These are phyloP conservation scores for Trissoscelio sp. DNA, from an alignment of 2,888 invertebrate species.

Conservation along the genomic window DNA sequence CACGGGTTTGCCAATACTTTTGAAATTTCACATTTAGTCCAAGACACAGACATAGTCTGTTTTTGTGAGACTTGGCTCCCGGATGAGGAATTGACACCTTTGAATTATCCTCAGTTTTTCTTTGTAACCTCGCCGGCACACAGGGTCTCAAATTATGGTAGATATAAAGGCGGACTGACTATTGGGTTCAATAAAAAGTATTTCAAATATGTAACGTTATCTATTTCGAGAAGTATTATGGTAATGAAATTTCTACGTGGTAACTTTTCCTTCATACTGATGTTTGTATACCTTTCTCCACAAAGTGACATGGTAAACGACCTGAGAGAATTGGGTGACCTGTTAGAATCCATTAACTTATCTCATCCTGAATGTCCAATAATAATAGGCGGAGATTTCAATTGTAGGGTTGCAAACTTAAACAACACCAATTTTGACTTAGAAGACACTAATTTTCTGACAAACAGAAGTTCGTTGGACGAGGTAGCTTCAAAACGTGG, in stretches of 20 bases:
- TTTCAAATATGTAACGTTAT: background rate
- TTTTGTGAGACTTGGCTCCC: background rate
- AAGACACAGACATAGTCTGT: background rate
- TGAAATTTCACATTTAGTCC: too few species aligned
- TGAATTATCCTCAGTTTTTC: background rate
- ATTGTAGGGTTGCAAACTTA: slow-evolving; percentile 1
- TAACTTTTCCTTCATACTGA: background rate
- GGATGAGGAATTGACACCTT: background rate
- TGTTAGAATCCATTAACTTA: background rate
- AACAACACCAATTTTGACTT: background rate
- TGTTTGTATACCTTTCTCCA: background rate
- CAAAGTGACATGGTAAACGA: background rate
- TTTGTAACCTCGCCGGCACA: background rate
- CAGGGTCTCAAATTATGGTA: background rate
- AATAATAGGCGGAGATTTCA: slow-evolving; percentile 9
- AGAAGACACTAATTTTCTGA: background rate
- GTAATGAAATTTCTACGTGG: background rate
- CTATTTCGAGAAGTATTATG: background rate
- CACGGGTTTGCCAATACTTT: too few species aligned
- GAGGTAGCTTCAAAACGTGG: too few species aligned
- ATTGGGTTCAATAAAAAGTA: background rate
- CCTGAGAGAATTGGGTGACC: background rate
- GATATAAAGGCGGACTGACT: background rate
- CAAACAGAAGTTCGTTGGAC: too few species aligned
- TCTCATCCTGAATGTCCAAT: background rate